Conservation (phyloP, 2,888 invertebrate genomes). For the Pterostichus madidus region DNA sequence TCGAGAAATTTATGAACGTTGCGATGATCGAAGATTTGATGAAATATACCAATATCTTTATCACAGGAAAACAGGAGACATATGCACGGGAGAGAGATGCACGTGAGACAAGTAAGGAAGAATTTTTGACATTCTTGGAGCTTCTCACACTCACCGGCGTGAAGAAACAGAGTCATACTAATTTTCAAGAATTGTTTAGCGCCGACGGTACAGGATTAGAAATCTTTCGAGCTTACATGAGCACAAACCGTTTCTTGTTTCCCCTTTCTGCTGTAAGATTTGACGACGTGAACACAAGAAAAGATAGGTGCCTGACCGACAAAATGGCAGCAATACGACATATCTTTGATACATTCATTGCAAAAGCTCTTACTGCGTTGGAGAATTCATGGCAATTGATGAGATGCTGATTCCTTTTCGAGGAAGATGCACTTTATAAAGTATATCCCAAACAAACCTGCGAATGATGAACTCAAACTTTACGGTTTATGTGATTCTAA, state of each 20-base stretch:
- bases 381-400: conserved; percentile 55
- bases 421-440: conserved; percentile 65
- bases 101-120: neutral
- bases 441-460: conserved; percentile 69
- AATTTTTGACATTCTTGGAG: conserved; percentile 69
- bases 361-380: conserved; percentile 64
- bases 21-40: no score
- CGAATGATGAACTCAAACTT: conserved; percentile 70
- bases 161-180: conserved; percentile 69
- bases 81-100: neutral
- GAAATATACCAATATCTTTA: no score
- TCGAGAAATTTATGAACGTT: no score
- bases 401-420: conserved; percentile 60
- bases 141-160: conserved; percentile 68
- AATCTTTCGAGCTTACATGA: conserved; percentile 69
- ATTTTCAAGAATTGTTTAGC: conserved; percentile 69
- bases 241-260: conserved; percentile 43
- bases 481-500: conserved; percentile 69
- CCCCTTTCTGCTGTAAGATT: neutral
- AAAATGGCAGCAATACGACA: conserved; percentile 67
- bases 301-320: conserved; percentile 54
- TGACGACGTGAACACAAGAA: conserved; percentile 59
- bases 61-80: no score
- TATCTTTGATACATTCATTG: conserved; percentile 62
- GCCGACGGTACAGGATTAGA: conserved; percentile 69